Conservation (phyloP, 2,797 vertebrate genomes). For the Garrulus glandarius region DNA sequence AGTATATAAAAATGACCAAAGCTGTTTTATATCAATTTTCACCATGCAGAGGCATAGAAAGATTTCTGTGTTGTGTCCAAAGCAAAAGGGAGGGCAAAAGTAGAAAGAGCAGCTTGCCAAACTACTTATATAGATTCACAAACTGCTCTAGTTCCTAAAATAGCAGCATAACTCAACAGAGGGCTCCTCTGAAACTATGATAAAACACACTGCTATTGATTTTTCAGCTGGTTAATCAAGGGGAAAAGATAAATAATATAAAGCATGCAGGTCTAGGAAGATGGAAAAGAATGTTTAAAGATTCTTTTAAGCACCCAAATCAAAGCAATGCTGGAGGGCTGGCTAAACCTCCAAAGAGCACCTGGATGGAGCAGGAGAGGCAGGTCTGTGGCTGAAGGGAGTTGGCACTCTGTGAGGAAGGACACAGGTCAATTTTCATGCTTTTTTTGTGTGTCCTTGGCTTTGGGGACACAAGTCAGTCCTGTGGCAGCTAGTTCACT, state of each 20-base stretch:
- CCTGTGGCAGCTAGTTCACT: not conserved
- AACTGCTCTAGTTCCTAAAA: slow-evolving; percentile 50
- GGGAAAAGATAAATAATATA: not conserved
- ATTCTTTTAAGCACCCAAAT: not conserved
- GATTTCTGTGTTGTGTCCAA: slow-evolving; percentile 59
- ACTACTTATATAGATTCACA: slow-evolving; percentile 19
- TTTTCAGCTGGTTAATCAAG: slow-evolving; percentile 35
- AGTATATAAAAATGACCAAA: slow-evolving; percentile 65
- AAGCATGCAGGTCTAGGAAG: not conserved
- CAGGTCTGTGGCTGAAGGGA: not conserved
- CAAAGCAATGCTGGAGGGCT: not conserved
- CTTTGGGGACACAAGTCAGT: not conserved
- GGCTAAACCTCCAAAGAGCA: not conserved
- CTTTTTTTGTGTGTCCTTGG: not conserved
- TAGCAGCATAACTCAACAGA: slow-evolving; percentile 4
- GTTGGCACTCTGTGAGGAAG: too few species aligned
- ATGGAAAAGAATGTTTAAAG: not conserved
- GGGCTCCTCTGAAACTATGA: not conserved
- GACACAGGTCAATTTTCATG: not conserved
- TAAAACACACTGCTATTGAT: not conserved
- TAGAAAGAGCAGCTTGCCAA: slow-evolving; percentile 2
- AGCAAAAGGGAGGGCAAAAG: not conserved
- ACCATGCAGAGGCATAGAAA: slow-evolving; percentile 48
- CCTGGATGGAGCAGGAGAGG: not conserved
- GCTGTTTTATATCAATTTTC: slow-evolving; percentile 74